phyloP scores from a whole-genome alignment of 2,888 invertebrate genomes.

The Eilema sororculum region DNA sequence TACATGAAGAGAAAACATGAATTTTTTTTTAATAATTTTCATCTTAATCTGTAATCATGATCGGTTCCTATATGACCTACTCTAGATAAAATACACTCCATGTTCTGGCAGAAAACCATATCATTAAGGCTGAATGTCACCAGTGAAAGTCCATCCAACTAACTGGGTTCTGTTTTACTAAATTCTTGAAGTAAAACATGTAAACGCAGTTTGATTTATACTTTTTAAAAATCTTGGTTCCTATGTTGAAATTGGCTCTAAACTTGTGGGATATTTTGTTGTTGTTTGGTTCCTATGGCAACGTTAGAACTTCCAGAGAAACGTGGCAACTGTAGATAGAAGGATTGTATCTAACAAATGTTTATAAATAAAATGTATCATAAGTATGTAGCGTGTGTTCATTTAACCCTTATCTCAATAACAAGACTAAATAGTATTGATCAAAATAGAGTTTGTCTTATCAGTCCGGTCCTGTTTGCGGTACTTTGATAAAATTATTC shows the following conservation, averaged over 20 bases:
- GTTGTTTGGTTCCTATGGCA: constrained; percentile 41
- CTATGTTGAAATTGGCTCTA: not conserved
- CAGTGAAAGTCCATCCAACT: not conserved
- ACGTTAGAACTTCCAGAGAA: constrained; percentile 68
- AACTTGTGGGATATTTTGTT: constrained; percentile 9
- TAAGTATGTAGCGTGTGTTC: constrained; percentile 52
- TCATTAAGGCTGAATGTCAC: not conserved
- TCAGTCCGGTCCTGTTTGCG: too few relatives aligned
- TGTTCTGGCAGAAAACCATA: constrained; percentile 8
- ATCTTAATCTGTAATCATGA: not conserved
- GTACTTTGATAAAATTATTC: not conserved
- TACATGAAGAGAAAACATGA: too few relatives aligned
- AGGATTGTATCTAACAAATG: constrained; percentile 59
- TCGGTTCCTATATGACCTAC: not conserved
- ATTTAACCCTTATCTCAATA: constrained; percentile 11
- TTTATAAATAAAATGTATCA: constrained; percentile 71
- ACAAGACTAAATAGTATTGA: not conserved
- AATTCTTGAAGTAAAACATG: not conserved
- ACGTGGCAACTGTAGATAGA: constrained; percentile 78
- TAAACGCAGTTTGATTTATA: not conserved
- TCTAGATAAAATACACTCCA: not conserved
- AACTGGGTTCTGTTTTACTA: constrained; percentile 1
- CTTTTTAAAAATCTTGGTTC: not conserved
- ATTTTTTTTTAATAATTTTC: too few relatives aligned
- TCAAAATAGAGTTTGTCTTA: not conserved